Conservation (phyloP, 2,113 vertebrate species). For the Zosterops borbonicus region DNA sequence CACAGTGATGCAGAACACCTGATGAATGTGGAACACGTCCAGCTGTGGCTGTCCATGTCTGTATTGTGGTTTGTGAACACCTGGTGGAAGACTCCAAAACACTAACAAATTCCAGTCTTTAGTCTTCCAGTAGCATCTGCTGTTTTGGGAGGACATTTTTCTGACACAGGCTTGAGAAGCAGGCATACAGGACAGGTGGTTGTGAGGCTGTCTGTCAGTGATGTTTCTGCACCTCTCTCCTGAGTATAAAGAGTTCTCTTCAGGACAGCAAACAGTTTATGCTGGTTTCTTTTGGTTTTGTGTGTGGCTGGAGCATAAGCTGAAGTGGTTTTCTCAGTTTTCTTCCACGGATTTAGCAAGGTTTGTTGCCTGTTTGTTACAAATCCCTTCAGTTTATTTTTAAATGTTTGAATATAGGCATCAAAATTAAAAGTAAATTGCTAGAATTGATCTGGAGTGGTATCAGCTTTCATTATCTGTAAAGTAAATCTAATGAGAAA, state of each 20-base stretch:
- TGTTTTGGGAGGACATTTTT: not conserved
- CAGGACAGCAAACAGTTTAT: not conserved
- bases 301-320: not conserved
- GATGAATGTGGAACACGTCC: not conserved
- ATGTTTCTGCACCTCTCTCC: not conserved
- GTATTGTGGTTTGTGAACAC: not conserved
- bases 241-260: not conserved
- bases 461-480: not conserved
- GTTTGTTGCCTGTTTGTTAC: not conserved
- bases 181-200: not conserved
- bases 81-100: not conserved
- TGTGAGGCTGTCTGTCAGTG: not conserved
- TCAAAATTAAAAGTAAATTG: not conserved
- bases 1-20: accelerated
- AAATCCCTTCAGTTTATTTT: not conserved
- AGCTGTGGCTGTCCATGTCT: not conserved
- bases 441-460: not conserved
- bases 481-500: not conserved
- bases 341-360: not conserved
- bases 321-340: not conserved
- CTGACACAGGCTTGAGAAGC: not conserved
- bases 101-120: not conserved
- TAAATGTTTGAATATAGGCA: not conserved
- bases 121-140: not conserved
- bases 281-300: not conserved